Percentiles rank a stretch among this genome's conserved stretches.
Evolutionary conservation across 2,888 invertebrate species (phyloP).

Genomic region (Caradrina clavipalpis): DNA sequence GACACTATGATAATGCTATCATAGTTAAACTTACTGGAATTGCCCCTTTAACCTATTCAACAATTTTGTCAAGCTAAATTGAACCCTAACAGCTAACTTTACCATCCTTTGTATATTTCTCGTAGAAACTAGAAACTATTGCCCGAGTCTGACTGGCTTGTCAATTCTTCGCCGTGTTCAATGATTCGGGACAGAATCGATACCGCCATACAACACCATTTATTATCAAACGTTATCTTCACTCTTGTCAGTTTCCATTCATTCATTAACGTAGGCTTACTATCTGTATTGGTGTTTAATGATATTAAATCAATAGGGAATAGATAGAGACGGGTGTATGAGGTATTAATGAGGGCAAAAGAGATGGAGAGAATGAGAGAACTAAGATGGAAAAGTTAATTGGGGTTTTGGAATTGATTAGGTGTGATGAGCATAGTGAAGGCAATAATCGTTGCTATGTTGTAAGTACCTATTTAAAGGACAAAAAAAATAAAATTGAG

Average conservation of each 20-base stretch:
- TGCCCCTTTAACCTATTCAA: not conserved
- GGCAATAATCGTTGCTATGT: too few species aligned
- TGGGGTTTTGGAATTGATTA: not conserved
- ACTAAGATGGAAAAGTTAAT: not conserved
- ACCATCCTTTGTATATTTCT: not conserved
- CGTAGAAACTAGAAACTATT: not conserved
- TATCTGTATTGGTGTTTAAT: slow-evolving; percentile 38
- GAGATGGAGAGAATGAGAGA: not conserved
- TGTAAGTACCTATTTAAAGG: not conserved
- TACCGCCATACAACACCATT: slow-evolving; percentile 44
- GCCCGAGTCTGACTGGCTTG: slow-evolving; percentile 23
- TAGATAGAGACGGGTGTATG: slow-evolving; percentile 7
- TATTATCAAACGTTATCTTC: slow-evolving; percentile 51
- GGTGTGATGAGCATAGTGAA: too few species aligned
- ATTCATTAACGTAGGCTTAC: slow-evolving; percentile 33
- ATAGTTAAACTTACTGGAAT: too few species aligned
- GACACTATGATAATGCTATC: too few species aligned
- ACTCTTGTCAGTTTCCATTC: slow-evolving; percentile 43
- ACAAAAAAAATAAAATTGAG: slow-evolving; percentile 6
- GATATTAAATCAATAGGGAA: slow-evolving; percentile 45
- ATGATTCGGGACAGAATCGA: slow-evolving; percentile 44
- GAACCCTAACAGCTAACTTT: not conserved
- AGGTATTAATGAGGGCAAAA: not conserved
- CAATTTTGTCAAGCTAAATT: not conserved
- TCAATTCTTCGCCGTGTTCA: slow-evolving; percentile 25